Percentiles rank a stretch among this genome's conserved stretches.
phyloP scores from a whole-genome alignment of 2,888 invertebrate species.

The Synergus umbraculus region DNA sequence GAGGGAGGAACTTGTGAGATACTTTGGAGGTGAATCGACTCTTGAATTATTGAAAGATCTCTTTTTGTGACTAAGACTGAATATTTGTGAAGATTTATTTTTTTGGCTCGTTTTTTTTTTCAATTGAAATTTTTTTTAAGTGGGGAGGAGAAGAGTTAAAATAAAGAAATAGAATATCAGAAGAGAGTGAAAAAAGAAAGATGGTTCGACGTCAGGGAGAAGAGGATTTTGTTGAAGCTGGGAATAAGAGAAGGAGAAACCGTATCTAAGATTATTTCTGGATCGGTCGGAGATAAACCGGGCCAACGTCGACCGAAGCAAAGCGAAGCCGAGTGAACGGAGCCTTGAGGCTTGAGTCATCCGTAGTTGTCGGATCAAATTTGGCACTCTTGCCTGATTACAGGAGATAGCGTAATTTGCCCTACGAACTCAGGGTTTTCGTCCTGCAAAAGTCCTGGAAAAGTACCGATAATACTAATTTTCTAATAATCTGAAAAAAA shows the following conservation, averaged over 20 bases:
- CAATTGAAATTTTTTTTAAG: neutral
- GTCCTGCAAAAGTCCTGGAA: neutral
- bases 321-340: slow-evolving; percentile 59
- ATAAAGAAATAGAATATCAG: neutral
- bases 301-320: slow-evolving; percentile 69
- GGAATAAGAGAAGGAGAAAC: slow-evolving; percentile 64
- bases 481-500: no score
- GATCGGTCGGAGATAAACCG: slow-evolving; percentile 72
- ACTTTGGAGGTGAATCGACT: neutral
- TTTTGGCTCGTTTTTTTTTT: neutral
- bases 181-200: slow-evolving; percentile 1
- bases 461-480: neutral
- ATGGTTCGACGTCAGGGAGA: slow-evolving; percentile 9
- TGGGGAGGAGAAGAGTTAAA: neutral
- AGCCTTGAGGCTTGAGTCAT: slow-evolving; percentile 72
- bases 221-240: slow-evolving; percentile 23
- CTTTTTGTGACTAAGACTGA: neutral
- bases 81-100: neutral
- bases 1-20: neutral
- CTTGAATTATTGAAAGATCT: neutral
- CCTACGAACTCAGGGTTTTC: slow-evolving; percentile 19
- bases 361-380: slow-evolving; percentile 54
- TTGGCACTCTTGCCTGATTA: slow-evolving; percentile 57
- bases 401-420: slow-evolving; percentile 59
- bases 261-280: slow-evolving; percentile 73